These are phyloP conservation scores for Turnix velox DNA, from an alignment of 2,113 vertebrate species.

Conservation along the genomic window DNA sequence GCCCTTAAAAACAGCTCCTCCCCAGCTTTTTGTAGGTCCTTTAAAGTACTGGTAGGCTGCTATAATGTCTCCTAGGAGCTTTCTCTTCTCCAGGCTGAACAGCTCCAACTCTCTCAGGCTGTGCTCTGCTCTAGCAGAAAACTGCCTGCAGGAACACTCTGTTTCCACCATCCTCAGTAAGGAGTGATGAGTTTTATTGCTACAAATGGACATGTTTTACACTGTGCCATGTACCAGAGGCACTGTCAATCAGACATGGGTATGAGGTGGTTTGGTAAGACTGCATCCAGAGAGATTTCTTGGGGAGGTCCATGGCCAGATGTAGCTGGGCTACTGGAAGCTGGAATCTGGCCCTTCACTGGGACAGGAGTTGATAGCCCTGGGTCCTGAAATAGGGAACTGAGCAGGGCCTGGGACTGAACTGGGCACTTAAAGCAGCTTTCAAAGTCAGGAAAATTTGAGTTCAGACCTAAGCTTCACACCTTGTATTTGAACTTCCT, in stretches of 20 bases:
- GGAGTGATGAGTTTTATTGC: background rate
- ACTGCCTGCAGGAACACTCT: background rate
- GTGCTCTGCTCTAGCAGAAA: background rate
- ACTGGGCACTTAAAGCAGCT: background rate
- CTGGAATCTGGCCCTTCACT: rapidly evolving
- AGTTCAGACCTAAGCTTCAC: background rate
- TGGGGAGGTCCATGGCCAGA: rapidly evolving
- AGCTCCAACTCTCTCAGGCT: too few relatives aligned
- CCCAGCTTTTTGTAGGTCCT: too few relatives aligned
- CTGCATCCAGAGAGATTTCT: background rate
- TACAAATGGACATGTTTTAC: background rate
- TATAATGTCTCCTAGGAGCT: too few relatives aligned
- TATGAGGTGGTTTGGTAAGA: too few relatives aligned
- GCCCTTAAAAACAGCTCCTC: too few relatives aligned
- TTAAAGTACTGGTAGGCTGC: too few relatives aligned
- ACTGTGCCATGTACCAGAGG: rapidly evolving
- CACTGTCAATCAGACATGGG: rapidly evolving
- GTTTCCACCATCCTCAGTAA: background rate
- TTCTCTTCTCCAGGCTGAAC: too few relatives aligned
- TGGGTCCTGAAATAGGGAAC: background rate
- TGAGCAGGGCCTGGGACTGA: background rate
- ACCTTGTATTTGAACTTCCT: background rate
- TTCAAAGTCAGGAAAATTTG: background rate
- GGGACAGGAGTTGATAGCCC: background rate
- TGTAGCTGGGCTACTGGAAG: background rate